Evolutionary conservation across 2,113 vertebrate genomes (phyloP).

Genomic region (Nothocercus julius): DNA sequence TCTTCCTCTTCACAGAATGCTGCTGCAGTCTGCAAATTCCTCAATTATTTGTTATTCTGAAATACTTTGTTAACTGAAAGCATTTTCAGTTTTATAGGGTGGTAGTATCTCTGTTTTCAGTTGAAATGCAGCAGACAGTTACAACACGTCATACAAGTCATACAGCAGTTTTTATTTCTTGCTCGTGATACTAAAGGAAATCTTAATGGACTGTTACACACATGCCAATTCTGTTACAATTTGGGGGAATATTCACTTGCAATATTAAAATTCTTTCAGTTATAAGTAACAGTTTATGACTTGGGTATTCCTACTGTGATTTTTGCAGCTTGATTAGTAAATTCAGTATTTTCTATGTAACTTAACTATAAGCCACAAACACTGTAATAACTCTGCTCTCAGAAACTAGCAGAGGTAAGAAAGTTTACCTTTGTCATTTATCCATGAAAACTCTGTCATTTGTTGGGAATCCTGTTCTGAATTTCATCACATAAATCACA

Average conservation of each 20-base stretch:
- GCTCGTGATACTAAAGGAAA: constrained; percentile 5
- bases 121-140: not conserved
- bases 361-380: not conserved
- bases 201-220: not conserved
- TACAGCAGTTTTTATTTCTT: not conserved
- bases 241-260: not conserved
- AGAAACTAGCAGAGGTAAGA: not conserved
- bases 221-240: not conserved
- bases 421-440: not conserved
- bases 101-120: not conserved
- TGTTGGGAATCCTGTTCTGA: not conserved
- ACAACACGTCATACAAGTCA: not conserved
- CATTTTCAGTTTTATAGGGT: not conserved
- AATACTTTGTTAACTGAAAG: not conserved
- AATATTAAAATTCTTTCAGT: not conserved
- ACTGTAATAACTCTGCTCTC: not conserved
- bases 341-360: not conserved
- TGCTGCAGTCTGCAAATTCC: constrained; percentile 1
- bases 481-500: not conserved
- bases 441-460: not conserved
- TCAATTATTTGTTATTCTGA: not conserved
- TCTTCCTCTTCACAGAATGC: not conserved
- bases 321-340: not conserved
- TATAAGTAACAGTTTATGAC: not conserved
- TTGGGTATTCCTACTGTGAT: not conserved